Evolutionary conservation across 2,113 vertebrate genomes (phyloP).

Genomic region (Callospermophilus lateralis): DNA sequence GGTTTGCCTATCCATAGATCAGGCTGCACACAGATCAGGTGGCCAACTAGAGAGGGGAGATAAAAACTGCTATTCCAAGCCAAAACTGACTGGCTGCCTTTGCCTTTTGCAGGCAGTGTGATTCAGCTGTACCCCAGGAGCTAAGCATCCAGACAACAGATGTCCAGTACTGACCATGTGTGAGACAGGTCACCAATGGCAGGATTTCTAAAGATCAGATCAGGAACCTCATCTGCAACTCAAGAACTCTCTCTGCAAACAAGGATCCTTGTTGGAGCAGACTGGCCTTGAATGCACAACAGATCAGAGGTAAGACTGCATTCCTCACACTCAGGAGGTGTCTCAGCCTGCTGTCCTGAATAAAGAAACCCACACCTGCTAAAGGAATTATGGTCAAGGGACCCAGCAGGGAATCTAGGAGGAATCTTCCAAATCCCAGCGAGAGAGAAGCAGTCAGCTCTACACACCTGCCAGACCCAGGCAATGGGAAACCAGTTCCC

Average conservation of each 20-base stretch:
- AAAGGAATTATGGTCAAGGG: not conserved
- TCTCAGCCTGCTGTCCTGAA: not conserved
- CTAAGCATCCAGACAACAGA: not conserved
- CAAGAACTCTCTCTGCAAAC: not conserved
- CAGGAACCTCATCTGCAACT: not conserved
- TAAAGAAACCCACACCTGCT: not conserved
- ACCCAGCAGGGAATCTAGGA: too few species aligned
- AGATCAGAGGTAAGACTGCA: not conserved
- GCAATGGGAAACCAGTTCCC: not conserved
- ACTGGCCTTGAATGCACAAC: not conserved
- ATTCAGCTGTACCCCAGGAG: not conserved
- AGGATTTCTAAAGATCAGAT: not conserved
- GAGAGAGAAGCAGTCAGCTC: not conserved
- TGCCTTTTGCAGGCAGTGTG: not conserved
- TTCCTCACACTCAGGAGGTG: not conserved
- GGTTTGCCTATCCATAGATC: not conserved
- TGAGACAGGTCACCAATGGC: not conserved
- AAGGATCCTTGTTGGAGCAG: not conserved
- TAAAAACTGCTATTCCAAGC: conserved; percentile 18
- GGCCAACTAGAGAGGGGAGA: not conserved
- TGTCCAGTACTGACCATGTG: not conserved
- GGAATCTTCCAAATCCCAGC: not conserved
- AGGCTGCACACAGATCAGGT: not conserved
- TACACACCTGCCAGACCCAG: not conserved
- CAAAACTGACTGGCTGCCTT: not conserved